These are phyloP conservation scores for Cephus cinctus DNA, from an alignment of 1,140 invertebrate species.

Conservation along the genomic window DNA sequence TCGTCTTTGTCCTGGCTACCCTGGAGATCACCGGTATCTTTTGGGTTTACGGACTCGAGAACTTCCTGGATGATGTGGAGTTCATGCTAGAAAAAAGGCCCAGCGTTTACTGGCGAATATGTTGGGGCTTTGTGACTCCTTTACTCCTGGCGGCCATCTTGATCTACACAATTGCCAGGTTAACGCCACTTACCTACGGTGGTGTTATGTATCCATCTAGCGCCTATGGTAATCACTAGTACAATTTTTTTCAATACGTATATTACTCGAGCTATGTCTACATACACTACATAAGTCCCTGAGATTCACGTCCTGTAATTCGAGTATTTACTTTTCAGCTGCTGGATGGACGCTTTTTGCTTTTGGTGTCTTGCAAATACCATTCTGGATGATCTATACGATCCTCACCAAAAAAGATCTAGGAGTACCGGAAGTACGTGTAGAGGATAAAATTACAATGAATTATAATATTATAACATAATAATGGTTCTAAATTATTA, in stretches of 20 bases:
- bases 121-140: slow-evolving; percentile 77
- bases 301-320: neutral
- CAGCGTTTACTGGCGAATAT: slow-evolving; percentile 75
- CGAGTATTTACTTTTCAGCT: slow-evolving; percentile 23
- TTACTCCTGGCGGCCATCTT: slow-evolving; percentile 69
- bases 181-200: slow-evolving; percentile 50
- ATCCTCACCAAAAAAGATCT: slow-evolving; percentile 17
- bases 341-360: slow-evolving; percentile 46
- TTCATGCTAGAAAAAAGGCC: slow-evolving; percentile 75
- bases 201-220: slow-evolving; percentile 19
- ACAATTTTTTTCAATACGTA: too few species aligned
- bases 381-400: slow-evolving; percentile 33
- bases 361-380: slow-evolving; percentile 43
- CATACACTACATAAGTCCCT: neutral
- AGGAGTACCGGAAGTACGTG: slow-evolving; percentile 5
- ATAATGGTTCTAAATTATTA: slow-evolving; percentile 10
- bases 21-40: slow-evolving; percentile 69
- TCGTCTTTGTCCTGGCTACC: slow-evolving; percentile 43
- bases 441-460: neutral
- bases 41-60: slow-evolving; percentile 65
- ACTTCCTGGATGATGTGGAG: slow-evolving; percentile 73
- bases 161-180: slow-evolving; percentile 61
- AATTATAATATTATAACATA: slow-evolving; percentile 1
- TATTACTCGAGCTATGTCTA: neutral
- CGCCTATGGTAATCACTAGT: slow-evolving; percentile 27